A percentile compares a stretch with the other conserved stretches of the same genome.
These are phyloP conservation scores for Philereme vetulata DNA, from an alignment of 2,888 invertebrate genomes.

Conservation along the genomic window DNA sequence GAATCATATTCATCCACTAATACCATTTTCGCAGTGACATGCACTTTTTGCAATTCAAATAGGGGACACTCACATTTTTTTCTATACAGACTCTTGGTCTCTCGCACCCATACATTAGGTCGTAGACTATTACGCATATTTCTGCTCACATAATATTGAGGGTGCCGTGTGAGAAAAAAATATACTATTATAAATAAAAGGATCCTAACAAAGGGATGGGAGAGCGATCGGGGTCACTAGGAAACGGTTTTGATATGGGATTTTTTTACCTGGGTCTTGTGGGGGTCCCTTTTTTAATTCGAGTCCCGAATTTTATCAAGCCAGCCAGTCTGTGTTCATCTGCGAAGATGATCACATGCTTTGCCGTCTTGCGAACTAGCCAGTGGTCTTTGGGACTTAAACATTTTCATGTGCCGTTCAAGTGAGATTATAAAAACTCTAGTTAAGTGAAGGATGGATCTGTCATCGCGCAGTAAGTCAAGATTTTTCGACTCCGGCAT, in stretches of 20 bases:
- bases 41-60: conserved; percentile 84
- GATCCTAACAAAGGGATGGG: conserved; percentile 78
- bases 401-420: conserved; percentile 39
- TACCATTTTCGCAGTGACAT: conserved; percentile 80
- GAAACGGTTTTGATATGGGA: conserved; percentile 82
- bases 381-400: conserved; percentile 61
- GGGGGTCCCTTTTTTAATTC: conserved; percentile 76
- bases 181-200: conserved; percentile 82
- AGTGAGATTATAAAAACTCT: conserved; percentile 42
- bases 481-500: conserved; percentile 84
- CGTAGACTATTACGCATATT: conserved; percentile 78
- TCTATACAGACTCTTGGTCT: conserved; percentile 54
- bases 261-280: conserved; percentile 79
- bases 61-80: conserved; percentile 78
- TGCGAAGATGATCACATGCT: conserved; percentile 82
- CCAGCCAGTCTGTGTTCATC: conserved; percentile 83
- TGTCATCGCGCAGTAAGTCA: conserved; percentile 81
- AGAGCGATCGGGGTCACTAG: conserved; percentile 84
- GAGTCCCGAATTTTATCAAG: conserved; percentile 69
- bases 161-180: conserved; percentile 83
- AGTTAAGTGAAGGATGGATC: conserved; percentile 68
- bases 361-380: conserved; percentile 68
- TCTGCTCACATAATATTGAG: conserved; percentile 80
- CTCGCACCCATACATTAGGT: conserved; percentile 53
- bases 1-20: conserved; percentile 81